Percentiles rank a stretch among this genome's conserved stretches.
Conservation (phyloP, 1,140 invertebrate species). For the Tenebrio molitor region DNA sequence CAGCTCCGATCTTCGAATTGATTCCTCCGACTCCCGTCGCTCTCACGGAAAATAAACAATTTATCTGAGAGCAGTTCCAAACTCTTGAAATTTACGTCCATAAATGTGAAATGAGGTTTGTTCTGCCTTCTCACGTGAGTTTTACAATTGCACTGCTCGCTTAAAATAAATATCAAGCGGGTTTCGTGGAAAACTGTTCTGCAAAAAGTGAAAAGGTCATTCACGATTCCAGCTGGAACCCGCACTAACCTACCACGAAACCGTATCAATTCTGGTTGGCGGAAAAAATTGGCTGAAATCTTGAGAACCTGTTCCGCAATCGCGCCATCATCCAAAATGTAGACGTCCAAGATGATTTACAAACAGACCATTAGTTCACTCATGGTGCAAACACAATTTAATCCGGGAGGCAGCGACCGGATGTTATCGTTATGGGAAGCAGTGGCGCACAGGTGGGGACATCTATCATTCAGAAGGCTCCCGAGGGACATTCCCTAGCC, state of each 20-base stretch:
- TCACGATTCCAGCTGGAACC: background rate
- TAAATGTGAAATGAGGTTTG: background rate
- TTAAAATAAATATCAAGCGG: background rate
- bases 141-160: background rate
- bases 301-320: constrained; percentile 5
- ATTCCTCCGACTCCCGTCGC: background rate
- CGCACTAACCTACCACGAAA: constrained; percentile 26
- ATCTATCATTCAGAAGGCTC: constrained; percentile 24
- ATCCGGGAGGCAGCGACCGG: constrained; percentile 10
- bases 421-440: constrained; percentile 12
- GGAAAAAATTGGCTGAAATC: constrained; percentile 30
- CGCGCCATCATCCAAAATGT: background rate
- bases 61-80: background rate
- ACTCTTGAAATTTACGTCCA: background rate
- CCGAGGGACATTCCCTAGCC: background rate
- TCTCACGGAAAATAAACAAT: background rate
- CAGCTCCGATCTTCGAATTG: background rate
- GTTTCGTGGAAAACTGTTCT: background rate
- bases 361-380: constrained; percentile 25
- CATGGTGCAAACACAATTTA: constrained; percentile 26
- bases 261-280: constrained; percentile 12
- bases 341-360: constrained; percentile 13
- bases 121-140: background rate
- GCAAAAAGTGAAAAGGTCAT: constrained; percentile 7
- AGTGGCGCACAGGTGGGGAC: constrained; percentile 28